Base-by-base conservation (phyloP, 1,140 invertebrate genomes). In the Phthorimaea operculella region DNA sequence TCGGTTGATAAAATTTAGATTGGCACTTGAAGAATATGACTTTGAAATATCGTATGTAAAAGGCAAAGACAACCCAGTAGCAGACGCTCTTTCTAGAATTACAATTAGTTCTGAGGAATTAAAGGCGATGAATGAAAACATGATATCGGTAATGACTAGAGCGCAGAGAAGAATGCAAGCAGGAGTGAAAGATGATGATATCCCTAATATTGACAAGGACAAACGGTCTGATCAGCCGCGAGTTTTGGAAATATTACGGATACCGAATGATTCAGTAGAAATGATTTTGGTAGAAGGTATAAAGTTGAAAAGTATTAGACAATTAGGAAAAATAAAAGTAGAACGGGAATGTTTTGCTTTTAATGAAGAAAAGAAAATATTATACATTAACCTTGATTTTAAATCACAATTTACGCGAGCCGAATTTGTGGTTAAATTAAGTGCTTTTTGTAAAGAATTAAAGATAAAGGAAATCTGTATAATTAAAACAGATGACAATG, bases 221-320 rank as follows among this genome's bases (percentile, higher is more conserved):
- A 36, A 47, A 5, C 12, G 54, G 48, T 14, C 48, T 51, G 54
- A 39, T 51, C 54, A 56, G n/a, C 54, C 54, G 10, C 18, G 34
- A 50, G 15, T 56, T 16, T 47, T 56, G 34, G 54, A 56, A 36
- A 17, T 51, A 16, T n/a, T 51, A 12, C 39, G 28, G 15, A 56
- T 16, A 51, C 54, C 54, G 10, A 51, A 42, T 34, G n/a, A 42
- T 28, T 39, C 15, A 9, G 33, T 34, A 16, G 54, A 56, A 9
- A 6, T 56, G 14, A 1, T 42, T n/a, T 51, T 56, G 5, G n/a
- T 28, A 21, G 15, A 28, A 18, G 9, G 18, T 44, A 17, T n/a
- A 8, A 36, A 36, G n/a, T 18, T 49, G 16, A 10, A 44, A 36
- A 54, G 14, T 10, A 11, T 28, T 3, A 50, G 48, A 50, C 9